Conservation (phyloP, 2,797 vertebrate species). For the Tamandua tetradactyla region DNA sequence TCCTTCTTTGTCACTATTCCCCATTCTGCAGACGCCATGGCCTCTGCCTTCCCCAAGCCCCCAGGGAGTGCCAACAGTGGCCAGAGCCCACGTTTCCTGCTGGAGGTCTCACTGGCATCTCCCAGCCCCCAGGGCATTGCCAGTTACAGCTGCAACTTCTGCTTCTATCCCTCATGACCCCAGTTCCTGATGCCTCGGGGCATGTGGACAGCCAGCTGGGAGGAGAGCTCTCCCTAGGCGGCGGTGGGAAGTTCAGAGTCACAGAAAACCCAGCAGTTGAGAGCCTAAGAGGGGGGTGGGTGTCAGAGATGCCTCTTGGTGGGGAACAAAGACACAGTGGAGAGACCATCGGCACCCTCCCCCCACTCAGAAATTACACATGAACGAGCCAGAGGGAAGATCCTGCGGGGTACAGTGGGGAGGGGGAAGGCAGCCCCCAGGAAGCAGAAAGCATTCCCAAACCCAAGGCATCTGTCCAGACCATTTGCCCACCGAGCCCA, state of each 20-base stretch:
- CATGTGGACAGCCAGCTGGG: neutral
- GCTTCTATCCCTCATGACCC: neutral
- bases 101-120: neutral
- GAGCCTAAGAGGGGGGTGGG: neutral
- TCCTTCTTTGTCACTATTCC: neutral
- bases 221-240: neutral
- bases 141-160: neutral
- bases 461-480: neutral
- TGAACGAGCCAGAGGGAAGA: neutral
- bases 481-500: neutral
- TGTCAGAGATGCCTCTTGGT: neutral
- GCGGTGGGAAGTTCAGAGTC: neutral
- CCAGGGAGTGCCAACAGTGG: neutral
- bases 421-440: neutral
- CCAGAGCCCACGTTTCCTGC: too few relatives aligned
- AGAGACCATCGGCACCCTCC: neutral
- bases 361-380: neutral
- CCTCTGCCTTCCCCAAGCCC: neutral
- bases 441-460: conserved; percentile 20
- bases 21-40: neutral
- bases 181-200: neutral
- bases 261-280: neutral
- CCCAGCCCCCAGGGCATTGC: neutral
- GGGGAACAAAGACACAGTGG: neutral
- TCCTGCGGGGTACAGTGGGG: neutral